These are phyloP conservation scores for Leucopternis melanops DNA, from an alignment of 2,113 vertebrate genomes.

Conservation along the genomic window DNA sequence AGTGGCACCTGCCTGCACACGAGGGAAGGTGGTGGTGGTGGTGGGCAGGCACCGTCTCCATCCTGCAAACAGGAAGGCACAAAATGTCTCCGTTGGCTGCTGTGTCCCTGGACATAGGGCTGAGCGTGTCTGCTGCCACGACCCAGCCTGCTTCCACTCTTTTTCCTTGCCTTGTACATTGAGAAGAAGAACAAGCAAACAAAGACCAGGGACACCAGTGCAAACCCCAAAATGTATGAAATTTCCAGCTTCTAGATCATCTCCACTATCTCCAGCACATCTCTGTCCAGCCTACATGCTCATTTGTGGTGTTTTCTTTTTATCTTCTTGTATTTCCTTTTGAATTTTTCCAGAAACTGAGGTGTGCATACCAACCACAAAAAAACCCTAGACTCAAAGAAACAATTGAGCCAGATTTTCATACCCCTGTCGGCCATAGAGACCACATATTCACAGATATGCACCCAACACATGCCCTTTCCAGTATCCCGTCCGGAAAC, in stretches of 20 bases:
- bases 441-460: background rate
- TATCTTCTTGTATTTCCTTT: background rate
- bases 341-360: background rate
- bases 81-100: background rate
- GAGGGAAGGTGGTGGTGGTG: background rate
- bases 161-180: background rate
- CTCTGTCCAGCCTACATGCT: background rate
- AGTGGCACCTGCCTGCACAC: no score
- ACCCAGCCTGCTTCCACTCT: background rate
- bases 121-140: background rate
- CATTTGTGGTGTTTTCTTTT: background rate
- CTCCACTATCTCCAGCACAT: background rate
- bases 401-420: background rate
- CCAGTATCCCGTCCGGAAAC: background rate
- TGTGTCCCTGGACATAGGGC: rapidly evolving
- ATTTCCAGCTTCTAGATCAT: background rate
- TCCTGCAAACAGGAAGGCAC: background rate
- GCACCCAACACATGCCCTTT: background rate
- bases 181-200: background rate
- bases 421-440: background rate
- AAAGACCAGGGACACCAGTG: background rate
- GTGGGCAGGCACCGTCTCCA: background rate
- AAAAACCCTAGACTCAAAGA: background rate
- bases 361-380: background rate
- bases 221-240: background rate